Percentiles rank a stretch among this genome's conserved stretches.
Evolutionary conservation across 92 coral and sea anemone species (phyloP).

Genomic region (Anthopleura xanthogrammica): DNA sequence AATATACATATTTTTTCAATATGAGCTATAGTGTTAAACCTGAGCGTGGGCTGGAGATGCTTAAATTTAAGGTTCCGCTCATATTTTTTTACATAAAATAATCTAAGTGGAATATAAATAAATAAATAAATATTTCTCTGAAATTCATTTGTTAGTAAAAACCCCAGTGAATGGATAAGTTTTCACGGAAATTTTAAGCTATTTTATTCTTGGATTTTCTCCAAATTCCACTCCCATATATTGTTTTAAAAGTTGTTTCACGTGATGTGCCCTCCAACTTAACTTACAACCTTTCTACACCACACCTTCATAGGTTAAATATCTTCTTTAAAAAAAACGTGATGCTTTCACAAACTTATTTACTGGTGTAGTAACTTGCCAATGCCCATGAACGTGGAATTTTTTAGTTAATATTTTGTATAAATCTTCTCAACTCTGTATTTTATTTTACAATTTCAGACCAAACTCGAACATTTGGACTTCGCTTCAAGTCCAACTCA

Average conservation of each 20-base stretch:
- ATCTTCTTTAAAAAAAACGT: neutral
- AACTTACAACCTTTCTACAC: neutral
- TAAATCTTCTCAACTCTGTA: neutral
- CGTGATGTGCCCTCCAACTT: conserved; percentile 3
- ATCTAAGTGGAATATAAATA: no score
- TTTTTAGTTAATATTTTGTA: neutral
- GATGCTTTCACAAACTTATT: neutral
- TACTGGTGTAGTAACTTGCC: neutral
- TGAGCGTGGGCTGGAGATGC: no score
- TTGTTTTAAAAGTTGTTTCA: conserved; percentile 3
- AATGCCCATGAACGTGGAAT: neutral
- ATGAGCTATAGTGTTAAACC: no score
- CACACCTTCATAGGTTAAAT: conserved; percentile 3
- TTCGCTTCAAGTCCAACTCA: conserved; percentile 24
- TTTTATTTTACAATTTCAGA: neutral
- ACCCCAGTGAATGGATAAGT: neutral
- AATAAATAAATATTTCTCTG: no score
- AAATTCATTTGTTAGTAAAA: neutral
- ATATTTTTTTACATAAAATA: no score
- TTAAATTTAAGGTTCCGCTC: no score
- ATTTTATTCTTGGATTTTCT: neutral
- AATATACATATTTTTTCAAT: no score
- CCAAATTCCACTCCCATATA: neutral
- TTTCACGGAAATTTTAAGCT: neutral
- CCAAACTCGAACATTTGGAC: conserved; percentile 27